Conservation (phyloP, 2,888 invertebrate species). For the Chrysolina americana region DNA sequence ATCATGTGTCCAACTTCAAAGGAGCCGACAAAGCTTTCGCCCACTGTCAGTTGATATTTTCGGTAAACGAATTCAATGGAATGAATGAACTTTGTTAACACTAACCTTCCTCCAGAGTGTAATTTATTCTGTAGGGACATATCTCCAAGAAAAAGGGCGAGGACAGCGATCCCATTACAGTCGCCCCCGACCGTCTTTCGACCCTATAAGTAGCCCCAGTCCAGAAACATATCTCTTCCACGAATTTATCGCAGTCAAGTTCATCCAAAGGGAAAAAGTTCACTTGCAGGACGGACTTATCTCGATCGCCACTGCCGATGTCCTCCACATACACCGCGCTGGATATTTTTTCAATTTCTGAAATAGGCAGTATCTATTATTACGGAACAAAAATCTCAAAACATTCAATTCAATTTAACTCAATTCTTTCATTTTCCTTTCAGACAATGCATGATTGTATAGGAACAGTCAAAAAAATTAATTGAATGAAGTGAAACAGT, state of each 20-base stretch:
- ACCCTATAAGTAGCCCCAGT: slow-evolving; percentile 61
- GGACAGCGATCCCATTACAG: slow-evolving; percentile 61
- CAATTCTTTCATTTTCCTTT: no score
- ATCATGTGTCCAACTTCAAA: no score
- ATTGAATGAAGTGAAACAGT: no score
- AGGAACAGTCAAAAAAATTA: no score
- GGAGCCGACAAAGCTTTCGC: no score
- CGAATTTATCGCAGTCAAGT: slow-evolving; percentile 62
- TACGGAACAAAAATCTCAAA: neutral
- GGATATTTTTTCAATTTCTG: slow-evolving; percentile 50
- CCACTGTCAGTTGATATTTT: neutral
- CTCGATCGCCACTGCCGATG: slow-evolving; percentile 47
- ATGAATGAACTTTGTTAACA: slow-evolving; percentile 48
- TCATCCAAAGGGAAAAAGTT: slow-evolving; percentile 54
- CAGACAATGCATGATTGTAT: no score
- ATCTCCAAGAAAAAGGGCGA: slow-evolving; percentile 65
- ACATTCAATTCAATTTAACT: no score
- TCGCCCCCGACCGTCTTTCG: slow-evolving; percentile 57
- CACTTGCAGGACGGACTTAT: slow-evolving; percentile 55
- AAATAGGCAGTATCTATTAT: slow-evolving; percentile 37
- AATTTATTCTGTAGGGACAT: slow-evolving; percentile 71
- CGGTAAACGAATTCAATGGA: neutral
- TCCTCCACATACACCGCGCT: slow-evolving; percentile 57
- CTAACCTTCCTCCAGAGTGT: slow-evolving; percentile 68
- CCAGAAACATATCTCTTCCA: slow-evolving; percentile 66